These are phyloP conservation scores for Globodera ellingtonae DNA, from an alignment of 1,140 invertebrate species.

Conservation along the genomic window DNA sequence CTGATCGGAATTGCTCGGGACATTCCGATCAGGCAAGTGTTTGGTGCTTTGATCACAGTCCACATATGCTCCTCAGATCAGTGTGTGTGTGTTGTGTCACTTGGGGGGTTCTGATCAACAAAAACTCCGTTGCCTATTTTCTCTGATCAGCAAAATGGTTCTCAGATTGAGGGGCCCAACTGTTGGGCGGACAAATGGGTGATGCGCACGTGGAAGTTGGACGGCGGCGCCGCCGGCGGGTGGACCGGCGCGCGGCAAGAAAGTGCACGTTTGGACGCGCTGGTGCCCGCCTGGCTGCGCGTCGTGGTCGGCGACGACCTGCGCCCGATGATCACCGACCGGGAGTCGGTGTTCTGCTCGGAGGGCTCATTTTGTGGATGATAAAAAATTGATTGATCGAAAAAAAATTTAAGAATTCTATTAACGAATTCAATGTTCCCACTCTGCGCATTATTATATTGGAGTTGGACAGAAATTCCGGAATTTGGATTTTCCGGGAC, in stretches of 20 bases:
- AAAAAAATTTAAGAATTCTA: too few relatives aligned
- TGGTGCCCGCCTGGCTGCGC: constrained; percentile 16
- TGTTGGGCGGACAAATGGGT: constrained; percentile 35
- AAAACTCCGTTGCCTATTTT: constrained; percentile 1
- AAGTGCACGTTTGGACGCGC: constrained; percentile 21
- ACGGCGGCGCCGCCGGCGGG: background rate
- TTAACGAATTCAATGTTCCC: too few relatives aligned
- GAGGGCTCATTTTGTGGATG: constrained; percentile 31
- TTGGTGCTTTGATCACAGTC: too few relatives aligned
- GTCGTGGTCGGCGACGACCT: constrained; percentile 42
- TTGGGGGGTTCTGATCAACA: background rate
- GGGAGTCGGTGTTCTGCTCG: constrained; percentile 28
- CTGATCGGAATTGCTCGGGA: too few relatives aligned
- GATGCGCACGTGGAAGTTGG: constrained; percentile 27
- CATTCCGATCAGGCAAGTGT: too few relatives aligned
- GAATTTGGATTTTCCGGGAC: too few relatives aligned
- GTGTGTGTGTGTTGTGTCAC: too few relatives aligned
- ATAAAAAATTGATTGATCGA: too few relatives aligned
- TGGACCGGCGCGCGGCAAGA: constrained; percentile 32
- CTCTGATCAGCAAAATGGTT: constrained; percentile 29
- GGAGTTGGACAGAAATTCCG: too few relatives aligned
- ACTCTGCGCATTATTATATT: too few relatives aligned
- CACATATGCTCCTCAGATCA: too few relatives aligned
- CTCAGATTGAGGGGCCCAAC: constrained; percentile 35
- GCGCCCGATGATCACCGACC: constrained; percentile 14